Percentiles rank a stretch among this genome's conserved stretches.
Conservation (phyloP, 2,797 vertebrate genomes). For the Okamejei kenojei region DNA sequence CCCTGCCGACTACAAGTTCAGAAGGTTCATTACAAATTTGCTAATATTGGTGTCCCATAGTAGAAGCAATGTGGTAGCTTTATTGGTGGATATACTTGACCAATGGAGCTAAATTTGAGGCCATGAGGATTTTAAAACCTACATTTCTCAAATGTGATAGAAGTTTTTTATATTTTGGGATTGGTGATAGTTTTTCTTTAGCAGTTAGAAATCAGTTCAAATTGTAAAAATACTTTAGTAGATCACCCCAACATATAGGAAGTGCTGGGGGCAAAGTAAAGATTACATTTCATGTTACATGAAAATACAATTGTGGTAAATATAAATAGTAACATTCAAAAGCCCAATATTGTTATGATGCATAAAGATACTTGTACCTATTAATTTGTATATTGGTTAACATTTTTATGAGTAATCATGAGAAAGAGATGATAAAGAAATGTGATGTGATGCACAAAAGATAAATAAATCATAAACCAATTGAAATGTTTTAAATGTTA, state of each 20-base stretch:
- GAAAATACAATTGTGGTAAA: neutral
- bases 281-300: neutral
- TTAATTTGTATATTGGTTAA: neutral
- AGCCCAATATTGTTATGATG: neutral
- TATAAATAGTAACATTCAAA: neutral
- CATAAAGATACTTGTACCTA: neutral
- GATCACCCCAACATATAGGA: neutral
- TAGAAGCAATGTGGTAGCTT: too few species aligned
- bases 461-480: neutral
- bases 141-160: too few species aligned
- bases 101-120: too few species aligned
- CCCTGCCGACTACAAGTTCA: too few species aligned
- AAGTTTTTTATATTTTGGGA: too few species aligned
- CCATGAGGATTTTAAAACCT: too few species aligned
- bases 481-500: neutral
- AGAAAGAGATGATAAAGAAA: neutral
- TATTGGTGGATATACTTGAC: too few species aligned
- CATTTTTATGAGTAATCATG: neutral
- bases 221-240: neutral
- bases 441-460: neutral
- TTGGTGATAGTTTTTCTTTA: too few species aligned
- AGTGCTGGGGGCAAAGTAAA: neutral
- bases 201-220: neutral
- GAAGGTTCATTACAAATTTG: too few species aligned
- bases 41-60: too few species aligned